Evolutionary conservation across 2,113 vertebrate species (phyloP), one percentile per base, ranked within the genome.

Genomic region (Danio rerio): DNA sequence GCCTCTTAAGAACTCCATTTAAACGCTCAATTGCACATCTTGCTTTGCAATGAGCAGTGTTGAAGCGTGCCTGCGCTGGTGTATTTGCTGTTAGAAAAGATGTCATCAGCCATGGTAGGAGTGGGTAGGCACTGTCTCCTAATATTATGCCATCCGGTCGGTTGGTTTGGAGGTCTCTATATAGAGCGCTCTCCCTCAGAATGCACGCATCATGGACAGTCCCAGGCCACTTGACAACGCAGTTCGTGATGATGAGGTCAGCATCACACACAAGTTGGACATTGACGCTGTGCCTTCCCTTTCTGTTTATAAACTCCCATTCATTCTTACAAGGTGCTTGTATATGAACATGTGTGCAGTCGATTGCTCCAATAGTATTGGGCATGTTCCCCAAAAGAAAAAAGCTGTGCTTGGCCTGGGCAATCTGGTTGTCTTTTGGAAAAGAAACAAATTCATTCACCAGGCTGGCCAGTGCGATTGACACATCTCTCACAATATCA

Each of bases 71-170:
- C 13, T 55, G 13, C 52, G 11, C 52, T 1, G 53, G 53, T 55
- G 13, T n/a, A 16, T 55, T 55, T 55, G 53, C 53, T 55, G 53
- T 16, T 16, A 55, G 13, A 55, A 58, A 2, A n/a, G 55, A 16
- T 8, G 55, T 18, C n/a, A 58, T 58, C 55, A 58, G 55, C 55
- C 16, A n/a, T 58, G 55, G 55, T 18, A 58, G 55, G 55, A 58
- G 55, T n/a, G 55, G 55, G 16, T 58, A 58, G 55, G 55, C n/a
- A 58, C 53, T 55, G 53, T 55, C 55, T 58, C n/a, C 55, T 58
- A 58, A 58, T 58, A 18, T 58, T 58, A 58, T 9, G 55, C 16
- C n/a, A 58, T 18, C n/a, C 16, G n/a, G 55, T 58, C 55, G 7
- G 55, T 20, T 58, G 56, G 56, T 58, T 18, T 58, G 55, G 55